phyloP scores from a whole-genome alignment of 2,888 invertebrate genomes.

The Ichneumon xanthorius region DNA sequence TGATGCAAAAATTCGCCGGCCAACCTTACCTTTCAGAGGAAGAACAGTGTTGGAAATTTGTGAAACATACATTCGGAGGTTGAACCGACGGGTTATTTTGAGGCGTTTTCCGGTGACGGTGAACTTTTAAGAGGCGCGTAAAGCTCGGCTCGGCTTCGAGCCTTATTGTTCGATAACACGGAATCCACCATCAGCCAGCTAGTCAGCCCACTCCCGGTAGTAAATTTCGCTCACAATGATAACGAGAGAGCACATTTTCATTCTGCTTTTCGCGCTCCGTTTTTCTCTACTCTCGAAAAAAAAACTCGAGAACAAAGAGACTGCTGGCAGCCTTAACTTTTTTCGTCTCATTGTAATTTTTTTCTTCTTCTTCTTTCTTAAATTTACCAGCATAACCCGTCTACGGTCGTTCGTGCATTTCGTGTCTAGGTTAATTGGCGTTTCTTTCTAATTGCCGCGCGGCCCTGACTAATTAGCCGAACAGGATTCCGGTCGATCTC shows the following conservation, averaged over 20 bases:
- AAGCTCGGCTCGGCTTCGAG: slow-evolving; percentile 22
- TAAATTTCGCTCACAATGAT: slow-evolving; percentile 47
- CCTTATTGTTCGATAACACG: slow-evolving; percentile 50
- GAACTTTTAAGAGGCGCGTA: slow-evolving; percentile 37
- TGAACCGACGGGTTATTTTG: neutral
- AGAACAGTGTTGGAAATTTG: neutral
- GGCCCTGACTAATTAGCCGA: slow-evolving; percentile 4
- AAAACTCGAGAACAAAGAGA: slow-evolving; percentile 43
- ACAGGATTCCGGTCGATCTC: slow-evolving; percentile 29
- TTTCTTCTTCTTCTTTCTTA: slow-evolving; percentile 11
- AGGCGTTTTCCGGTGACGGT: slow-evolving; percentile 6
- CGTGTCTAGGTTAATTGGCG: slow-evolving; percentile 32
- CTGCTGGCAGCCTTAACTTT: slow-evolving; percentile 26
- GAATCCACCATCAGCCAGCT: neutral
- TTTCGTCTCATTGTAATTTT: slow-evolving; percentile 46
- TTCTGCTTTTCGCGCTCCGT: slow-evolving; percentile 30
- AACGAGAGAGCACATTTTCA: slow-evolving; percentile 42
- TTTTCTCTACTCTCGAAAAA: slow-evolving; percentile 31
- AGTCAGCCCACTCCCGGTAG: neutral
- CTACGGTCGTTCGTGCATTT: slow-evolving; percentile 30
- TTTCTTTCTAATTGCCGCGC: slow-evolving; percentile 7
- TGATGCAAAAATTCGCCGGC: slow-evolving; percentile 24
- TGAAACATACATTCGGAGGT: neutral
- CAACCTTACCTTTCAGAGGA: neutral
- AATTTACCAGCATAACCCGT: slow-evolving; percentile 16